phyloP scores from a whole-genome alignment of 2,888 invertebrate species.

The Lithosia quadra region DNA sequence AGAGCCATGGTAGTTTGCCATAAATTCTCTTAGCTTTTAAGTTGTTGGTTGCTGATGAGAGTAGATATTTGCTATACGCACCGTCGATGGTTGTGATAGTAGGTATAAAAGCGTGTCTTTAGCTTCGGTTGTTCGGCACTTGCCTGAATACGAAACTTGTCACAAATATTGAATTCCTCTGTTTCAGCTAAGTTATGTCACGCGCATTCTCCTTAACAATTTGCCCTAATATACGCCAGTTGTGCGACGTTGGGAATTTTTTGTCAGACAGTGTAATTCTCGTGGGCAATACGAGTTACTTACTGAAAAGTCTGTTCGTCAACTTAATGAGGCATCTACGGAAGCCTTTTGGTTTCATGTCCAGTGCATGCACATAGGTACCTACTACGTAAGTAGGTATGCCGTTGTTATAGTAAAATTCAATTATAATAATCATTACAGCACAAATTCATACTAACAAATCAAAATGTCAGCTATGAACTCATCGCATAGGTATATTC shows the following conservation, averaged over 20 bases:
- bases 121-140: conserved; percentile 17
- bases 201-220: conserved; percentile 35
- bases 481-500: conserved; percentile 28
- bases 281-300: conserved; percentile 15
- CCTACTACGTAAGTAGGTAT: conserved; percentile 7
- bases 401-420: background rate
- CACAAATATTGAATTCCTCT: conserved; percentile 14
- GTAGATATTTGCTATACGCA: background rate
- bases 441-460: conserved; percentile 8
- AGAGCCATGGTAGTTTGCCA: background rate
- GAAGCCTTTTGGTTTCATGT: conserved; percentile 7
- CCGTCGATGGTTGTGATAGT: background rate
- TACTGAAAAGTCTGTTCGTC: conserved; percentile 7
- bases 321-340: conserved; percentile 7
- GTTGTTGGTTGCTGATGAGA: background rate
- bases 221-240: background rate
- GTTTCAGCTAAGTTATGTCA: conserved; percentile 20
- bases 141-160: conserved; percentile 18
- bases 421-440: conserved; percentile 6
- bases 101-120: conserved; percentile 6
- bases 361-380: conserved; percentile 19
- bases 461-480: conserved; percentile 30
- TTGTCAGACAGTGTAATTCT: background rate
- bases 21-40: background rate
- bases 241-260: background rate